Conservation (phyloP, 2,113 vertebrate species). For the Corydoras maculifer region DNA sequence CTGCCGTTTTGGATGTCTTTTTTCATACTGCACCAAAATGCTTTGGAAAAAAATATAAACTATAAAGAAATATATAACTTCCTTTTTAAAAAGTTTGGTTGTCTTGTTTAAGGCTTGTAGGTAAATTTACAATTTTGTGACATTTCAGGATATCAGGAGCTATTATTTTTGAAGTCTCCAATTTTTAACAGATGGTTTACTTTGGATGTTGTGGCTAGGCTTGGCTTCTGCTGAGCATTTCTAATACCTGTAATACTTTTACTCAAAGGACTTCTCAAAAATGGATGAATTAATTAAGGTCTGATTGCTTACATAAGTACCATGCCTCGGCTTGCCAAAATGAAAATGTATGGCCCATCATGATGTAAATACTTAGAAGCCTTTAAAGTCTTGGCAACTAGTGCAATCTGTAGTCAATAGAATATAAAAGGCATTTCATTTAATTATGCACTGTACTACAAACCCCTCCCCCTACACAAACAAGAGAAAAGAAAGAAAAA, state of each 20-base stretch:
- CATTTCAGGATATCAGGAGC: conserved; percentile 60
- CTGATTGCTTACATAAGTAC: conserved; percentile 46
- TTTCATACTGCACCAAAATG: too few relatives aligned
- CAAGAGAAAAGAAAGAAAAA: too few relatives aligned
- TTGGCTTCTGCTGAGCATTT: too few relatives aligned
- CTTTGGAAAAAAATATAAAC: neutral
- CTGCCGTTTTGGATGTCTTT: too few relatives aligned
- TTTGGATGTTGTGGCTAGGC: too few relatives aligned
- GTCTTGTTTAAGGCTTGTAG: too few relatives aligned
- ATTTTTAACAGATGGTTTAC: conserved; percentile 44
- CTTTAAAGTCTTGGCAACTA: conserved; percentile 52
- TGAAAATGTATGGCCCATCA: conserved; percentile 39
- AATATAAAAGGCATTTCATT: conserved; percentile 51
- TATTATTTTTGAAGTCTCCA: conserved; percentile 52
- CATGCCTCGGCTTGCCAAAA: conserved; percentile 42
- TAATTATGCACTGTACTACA: conserved; percentile 50
- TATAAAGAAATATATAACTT: neutral
- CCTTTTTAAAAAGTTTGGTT: too few relatives aligned
- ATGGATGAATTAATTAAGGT: conserved; percentile 41
- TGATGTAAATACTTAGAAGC: conserved; percentile 52
- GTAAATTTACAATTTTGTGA: conserved; percentile 49
- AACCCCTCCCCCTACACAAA: neutral
- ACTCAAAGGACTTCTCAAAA: conserved; percentile 30
- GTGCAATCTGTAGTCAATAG: conserved; percentile 41
- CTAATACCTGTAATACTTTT: conserved; percentile 38